phyloP scores from a whole-genome alignment of 2,888 invertebrate species.

The Geotrupes spiniger region DNA sequence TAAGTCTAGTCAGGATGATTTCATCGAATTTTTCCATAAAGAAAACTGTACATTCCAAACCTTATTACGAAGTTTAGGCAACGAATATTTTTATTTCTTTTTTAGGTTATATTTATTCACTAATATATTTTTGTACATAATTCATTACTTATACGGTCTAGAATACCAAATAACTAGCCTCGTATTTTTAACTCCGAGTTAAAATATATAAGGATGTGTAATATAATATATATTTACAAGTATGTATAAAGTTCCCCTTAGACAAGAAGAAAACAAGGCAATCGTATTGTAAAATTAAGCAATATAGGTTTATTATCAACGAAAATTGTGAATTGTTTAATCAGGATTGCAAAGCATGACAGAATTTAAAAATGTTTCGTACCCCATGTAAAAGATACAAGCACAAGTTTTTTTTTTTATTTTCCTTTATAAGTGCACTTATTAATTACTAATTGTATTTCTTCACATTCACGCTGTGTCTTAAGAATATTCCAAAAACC shows the following conservation, averaged over 20 bases:
- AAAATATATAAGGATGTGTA: conserved; percentile 11
- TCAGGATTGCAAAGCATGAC: too few species aligned
- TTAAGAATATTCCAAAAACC: conserved; percentile 32
- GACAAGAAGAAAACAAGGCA: conserved; percentile 5
- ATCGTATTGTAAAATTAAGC: conserved; percentile 35
- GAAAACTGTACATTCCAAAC: conserved; percentile 2
- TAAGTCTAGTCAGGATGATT: conserved; percentile 47
- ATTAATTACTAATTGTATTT: conserved; percentile 39
- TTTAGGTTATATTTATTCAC: conserved; percentile 30
- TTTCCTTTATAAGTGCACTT: conserved; percentile 36
- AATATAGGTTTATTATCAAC: conserved; percentile 31
- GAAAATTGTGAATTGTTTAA: conserved; percentile 18
- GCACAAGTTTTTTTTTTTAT: conserved; percentile 20
- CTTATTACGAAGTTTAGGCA: conserved; percentile 10
- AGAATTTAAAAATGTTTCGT: too few species aligned
- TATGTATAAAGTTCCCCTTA: not conserved
- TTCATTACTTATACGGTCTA: conserved; percentile 47
- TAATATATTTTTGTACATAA: conserved; percentile 45
- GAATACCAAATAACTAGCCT: conserved; percentile 44
- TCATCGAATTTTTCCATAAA: conserved; percentile 36
- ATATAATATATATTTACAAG: too few species aligned
- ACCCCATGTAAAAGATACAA: not conserved
- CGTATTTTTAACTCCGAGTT: not conserved
- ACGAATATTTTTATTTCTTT: conserved; percentile 15
- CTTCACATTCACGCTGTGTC: conserved; percentile 49